Conservation (phyloP, 2,113 vertebrate species). For the Ascaphus truei region DNA sequence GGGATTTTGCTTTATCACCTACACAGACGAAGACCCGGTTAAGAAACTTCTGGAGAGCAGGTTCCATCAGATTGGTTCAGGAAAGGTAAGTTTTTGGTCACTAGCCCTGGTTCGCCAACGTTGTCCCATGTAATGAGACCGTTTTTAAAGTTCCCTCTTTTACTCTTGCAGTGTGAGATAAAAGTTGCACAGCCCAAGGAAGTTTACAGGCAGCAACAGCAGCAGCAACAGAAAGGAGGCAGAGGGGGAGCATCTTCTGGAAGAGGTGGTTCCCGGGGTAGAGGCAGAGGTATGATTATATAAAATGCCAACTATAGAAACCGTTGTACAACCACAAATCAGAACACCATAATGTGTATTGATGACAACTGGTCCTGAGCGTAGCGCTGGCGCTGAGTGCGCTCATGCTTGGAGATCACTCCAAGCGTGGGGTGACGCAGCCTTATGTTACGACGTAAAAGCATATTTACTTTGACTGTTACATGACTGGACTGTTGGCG, state of each 20-base stretch:
- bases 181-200: constrained; percentile 89
- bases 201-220: constrained; percentile 81
- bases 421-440: no score
- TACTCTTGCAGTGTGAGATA: constrained; percentile 74
- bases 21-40: constrained; percentile 81
- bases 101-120: background rate
- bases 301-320: no score
- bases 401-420: no score
- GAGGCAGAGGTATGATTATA: constrained; percentile 72
- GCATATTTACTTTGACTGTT: no score
- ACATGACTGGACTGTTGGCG: no score
- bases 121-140: background rate
- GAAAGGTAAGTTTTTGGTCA: constrained; percentile 72
- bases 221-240: constrained; percentile 70
- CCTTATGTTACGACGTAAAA: no score
- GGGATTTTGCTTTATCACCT: constrained; percentile 85
- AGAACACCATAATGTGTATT: no score
- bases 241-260: constrained; percentile 64
- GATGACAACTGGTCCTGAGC: no score
- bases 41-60: constrained; percentile 82
- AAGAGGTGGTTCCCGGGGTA: constrained; percentile 69
- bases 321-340: no score
- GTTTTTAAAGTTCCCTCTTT: background rate
- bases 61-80: constrained; percentile 85
- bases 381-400: no score